Base-by-base conservation (phyloP, 1,140 invertebrate genomes). In the Micrasema longulum region DNA sequence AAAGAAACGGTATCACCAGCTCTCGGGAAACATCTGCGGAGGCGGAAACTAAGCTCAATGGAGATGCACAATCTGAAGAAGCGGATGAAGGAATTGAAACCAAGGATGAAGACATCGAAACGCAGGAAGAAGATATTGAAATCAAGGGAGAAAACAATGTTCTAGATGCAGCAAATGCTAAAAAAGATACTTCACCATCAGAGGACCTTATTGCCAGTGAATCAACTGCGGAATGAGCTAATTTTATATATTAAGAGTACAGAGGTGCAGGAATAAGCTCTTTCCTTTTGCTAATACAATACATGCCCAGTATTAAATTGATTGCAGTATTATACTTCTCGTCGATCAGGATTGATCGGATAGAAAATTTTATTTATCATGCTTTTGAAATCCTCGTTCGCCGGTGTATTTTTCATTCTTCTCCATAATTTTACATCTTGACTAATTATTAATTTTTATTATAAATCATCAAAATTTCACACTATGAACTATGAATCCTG, bases 201-300 rank as follows among this genome's bases (percentile, higher is more conserved):
- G 80, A 81, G 74, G 78, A 80, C 65, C 78, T 85, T 22, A 82
- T 85, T 65, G 69, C 81, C 69, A 85, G 79, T 77, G 84, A 85
- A 76, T 79, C 76, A 10, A 80, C 60, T 16, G 65, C 79, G 18
- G 83, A 85, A 71, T 85, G 81, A 81, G 71, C 57, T 3, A 18
- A 47, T 26, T 20, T 38, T 38, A 16, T 31, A 12, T 36, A 38
- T 36, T 48, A 23, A 38, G 11, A 16, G 12, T 36, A 20, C 10
- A 35, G 67, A 41, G 55, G 36, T 60, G 55, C 41, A 60, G 67
- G 36, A 45, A 43, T 22, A 11, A 36, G 62, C 18, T 23, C 7
- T n/a, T n/a, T n/a, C n/a, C n/a, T n/a, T n/a, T n/a, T n/a, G n/a
- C n/a, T n/a, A n/a, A n/a, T n/a, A n/a, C n/a, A n/a, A n/a, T n/a